Evolutionary conservation across 2,888 invertebrate species (phyloP).

Genomic region (Pharmacophagus antenor): DNA sequence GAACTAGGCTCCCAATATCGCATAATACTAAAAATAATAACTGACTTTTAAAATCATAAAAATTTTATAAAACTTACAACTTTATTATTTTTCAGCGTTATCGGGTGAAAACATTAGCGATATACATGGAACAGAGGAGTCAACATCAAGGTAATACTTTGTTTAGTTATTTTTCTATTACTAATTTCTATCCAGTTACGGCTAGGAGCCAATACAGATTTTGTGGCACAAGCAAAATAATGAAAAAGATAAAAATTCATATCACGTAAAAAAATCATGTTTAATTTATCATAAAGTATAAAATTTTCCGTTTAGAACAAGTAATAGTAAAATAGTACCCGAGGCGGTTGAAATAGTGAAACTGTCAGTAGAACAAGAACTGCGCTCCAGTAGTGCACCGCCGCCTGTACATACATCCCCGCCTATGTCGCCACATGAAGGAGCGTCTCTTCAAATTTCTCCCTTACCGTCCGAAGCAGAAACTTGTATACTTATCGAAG

Average conservation of each 20-base stretch:
- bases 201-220: too few species aligned
- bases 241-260: too few species aligned
- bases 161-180: not conserved
- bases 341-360: conserved; percentile 54
- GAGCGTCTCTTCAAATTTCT: conserved; percentile 39
- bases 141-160: conserved; percentile 45
- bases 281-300: too few species aligned
- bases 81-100: conserved; percentile 45
- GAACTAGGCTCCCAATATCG: not conserved
- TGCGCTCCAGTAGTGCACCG: conserved; percentile 58
- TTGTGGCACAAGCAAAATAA: too few species aligned
- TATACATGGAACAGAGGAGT: conserved; percentile 51
- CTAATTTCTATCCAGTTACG: too few species aligned
- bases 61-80: not conserved
- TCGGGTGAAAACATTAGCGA: conserved; percentile 58
- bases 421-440: conserved; percentile 42
- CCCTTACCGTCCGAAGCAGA: conserved; percentile 40
- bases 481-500: conserved; percentile 58
- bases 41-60: not conserved
- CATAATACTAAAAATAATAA: not conserved
- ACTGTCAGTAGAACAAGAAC: conserved; percentile 49
- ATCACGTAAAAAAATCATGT: too few species aligned
- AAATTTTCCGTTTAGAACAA: conserved; percentile 37
- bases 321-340: conserved; percentile 51
- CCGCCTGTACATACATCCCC: conserved; percentile 40